Evolutionary conservation across 1,140 invertebrate species (phyloP), one percentile per base, ranked within the genome.

Genomic region (Procambarus clarkii): DNA sequence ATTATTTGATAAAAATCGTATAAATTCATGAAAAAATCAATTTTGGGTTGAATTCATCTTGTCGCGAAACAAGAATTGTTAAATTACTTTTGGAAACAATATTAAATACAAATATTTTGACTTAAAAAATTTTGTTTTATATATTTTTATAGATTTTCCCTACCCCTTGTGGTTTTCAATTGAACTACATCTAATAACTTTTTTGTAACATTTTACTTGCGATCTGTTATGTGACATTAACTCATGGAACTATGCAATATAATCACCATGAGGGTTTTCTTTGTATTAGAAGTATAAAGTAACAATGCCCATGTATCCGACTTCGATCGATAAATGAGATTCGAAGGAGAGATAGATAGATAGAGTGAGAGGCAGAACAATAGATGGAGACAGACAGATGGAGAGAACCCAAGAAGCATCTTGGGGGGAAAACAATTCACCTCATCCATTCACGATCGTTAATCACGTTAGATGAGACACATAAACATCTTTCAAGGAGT

Each of bases 211-310:
- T 78, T 87, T 87, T 78, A 21, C 13, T 15, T 79, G 24, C 79
- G 79, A 71, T 54, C 87, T 89, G 87, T 89, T 89, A 89, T 89
- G 87, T 83, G 54, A 71, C 60, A 88, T 88, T 88, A 58, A 58
- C 87, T 89, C 87, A 82, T 76, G 79, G 76, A 89, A 89, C 79
- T 89, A 89, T 83, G 34, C 24, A 0, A 54, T 24, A 89, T 89
- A 89, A 89, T 82, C 83, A 64, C 64, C 3, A 83, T 82, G 87
- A 89, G 87, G 87, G 34, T 89, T 89, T 89, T 89, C 79, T 64
- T 89, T 82, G 54, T 21, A 45, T 46, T 74, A n/a, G 46, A 34
- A 83, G 5, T 69, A 83, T 46, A 54, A 9, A 48, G 58, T 83
- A 83, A 83, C 7, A 83, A 83, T 83, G 81, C 81, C 81, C 81